These are phyloP conservation scores for Micrastur ruficollis DNA, from an alignment of 2,797 vertebrate species.

Conservation along the genomic window DNA sequence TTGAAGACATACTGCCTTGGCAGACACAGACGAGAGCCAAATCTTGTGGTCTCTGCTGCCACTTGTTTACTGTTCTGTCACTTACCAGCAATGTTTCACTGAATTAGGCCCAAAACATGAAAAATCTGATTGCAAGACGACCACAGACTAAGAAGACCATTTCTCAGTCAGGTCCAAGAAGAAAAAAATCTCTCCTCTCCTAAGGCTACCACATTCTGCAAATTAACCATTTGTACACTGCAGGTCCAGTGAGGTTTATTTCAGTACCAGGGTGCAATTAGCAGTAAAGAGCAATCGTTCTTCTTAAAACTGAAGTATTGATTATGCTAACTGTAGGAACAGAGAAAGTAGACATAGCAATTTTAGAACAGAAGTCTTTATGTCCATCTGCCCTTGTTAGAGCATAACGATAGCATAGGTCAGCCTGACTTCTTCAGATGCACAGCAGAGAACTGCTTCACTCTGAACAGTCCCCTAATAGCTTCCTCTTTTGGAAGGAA, in stretches of 20 bases:
- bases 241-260: background rate
- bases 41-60: background rate
- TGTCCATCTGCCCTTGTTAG: background rate
- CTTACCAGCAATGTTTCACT: background rate
- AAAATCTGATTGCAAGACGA: background rate
- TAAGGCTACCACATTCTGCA: accelerated
- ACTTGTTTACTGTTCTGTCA: background rate
- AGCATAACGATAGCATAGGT: background rate
- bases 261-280: background rate
- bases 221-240: background rate
- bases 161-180: background rate
- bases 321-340: constrained; percentile 1
- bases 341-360: constrained; percentile 9
- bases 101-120: background rate
- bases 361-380: background rate
- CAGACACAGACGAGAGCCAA: background rate
- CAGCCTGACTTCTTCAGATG: constrained; percentile 6
- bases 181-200: background rate
- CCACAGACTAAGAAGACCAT: background rate
- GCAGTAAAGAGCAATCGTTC: background rate
- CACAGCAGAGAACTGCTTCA: background rate
- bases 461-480: background rate
- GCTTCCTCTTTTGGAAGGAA: background rate
- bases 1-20: background rate
- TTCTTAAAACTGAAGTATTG: constrained; percentile 12